Conservation (phyloP, 2,113 vertebrate species). For the Polypterus senegalus region DNA sequence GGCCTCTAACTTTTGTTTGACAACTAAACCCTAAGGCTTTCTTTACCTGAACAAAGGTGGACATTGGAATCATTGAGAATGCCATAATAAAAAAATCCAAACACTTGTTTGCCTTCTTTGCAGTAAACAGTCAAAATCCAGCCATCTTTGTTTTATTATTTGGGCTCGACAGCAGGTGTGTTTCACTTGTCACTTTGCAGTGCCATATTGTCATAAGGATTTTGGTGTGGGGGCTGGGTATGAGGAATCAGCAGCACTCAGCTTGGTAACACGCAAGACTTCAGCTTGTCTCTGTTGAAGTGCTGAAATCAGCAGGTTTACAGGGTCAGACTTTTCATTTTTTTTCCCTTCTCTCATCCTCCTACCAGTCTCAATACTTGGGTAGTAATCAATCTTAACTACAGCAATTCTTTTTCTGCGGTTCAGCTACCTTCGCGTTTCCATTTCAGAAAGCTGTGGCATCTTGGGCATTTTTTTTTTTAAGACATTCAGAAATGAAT, state of each 20-base stretch:
- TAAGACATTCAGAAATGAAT: conserved; percentile 7
- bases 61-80: conserved; percentile 45
- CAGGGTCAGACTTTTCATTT: conserved; percentile 23
- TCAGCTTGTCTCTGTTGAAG: conserved; percentile 21
- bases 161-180: conserved; percentile 44
- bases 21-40: conserved; percentile 63
- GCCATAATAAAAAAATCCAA: too few relatives aligned
- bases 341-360: conserved; percentile 10
- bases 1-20: conserved; percentile 40
- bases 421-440: conserved; percentile 38
- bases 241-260: conserved; percentile 15
- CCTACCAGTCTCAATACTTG: conserved; percentile 22
- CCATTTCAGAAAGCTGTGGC: conserved; percentile 24
- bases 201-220: conserved; percentile 42
- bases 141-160: conserved; percentile 13
- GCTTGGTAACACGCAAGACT: conserved; percentile 25
- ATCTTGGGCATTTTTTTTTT: conserved; percentile 7
- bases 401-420: conserved; percentile 28
- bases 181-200: conserved; percentile 43
- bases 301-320: conserved; percentile 39
- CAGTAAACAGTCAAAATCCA: too few relatives aligned
- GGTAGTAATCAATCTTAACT: conserved; percentile 35
- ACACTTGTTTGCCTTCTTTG: too few relatives aligned
- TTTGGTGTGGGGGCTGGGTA: too few relatives aligned
- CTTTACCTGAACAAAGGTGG: conserved; percentile 59